Percentiles rank a stretch among this genome's conserved stretches.
Evolutionary conservation across 2,797 vertebrate genomes (phyloP).

Genomic region (Acestrorhynchus altus): DNA sequence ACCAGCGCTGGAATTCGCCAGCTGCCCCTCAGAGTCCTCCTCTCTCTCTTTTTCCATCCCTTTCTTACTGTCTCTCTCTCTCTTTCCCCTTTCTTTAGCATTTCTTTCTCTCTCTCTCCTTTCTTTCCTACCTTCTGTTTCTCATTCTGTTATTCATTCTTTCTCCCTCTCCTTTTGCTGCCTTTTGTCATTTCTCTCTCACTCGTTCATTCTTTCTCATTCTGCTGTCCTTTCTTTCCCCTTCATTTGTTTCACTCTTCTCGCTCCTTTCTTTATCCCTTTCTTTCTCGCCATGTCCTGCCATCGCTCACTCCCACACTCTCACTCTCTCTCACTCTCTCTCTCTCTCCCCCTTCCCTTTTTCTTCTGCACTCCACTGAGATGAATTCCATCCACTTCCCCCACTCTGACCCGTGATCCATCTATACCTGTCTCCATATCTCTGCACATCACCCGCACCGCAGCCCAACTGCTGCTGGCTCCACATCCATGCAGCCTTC

Average conservation of each 20-base stretch:
- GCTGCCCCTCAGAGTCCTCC: constrained; percentile 51
- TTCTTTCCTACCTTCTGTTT: background rate
- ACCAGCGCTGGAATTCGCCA: constrained; percentile 66
- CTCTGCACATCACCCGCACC: constrained; percentile 33
- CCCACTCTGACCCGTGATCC: constrained; percentile 37
- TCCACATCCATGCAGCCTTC: constrained; percentile 14
- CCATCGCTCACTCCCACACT: background rate
- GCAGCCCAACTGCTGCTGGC: constrained; percentile 25
- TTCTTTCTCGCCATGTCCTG: background rate
- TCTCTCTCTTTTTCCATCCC: constrained; percentile 26
- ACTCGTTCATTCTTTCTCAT: background rate
- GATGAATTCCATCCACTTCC: constrained; percentile 45
- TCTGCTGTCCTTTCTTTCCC: background rate
- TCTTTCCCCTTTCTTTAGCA: background rate
- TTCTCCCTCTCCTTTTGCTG: background rate
- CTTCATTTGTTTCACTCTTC: background rate
- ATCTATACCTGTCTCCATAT: constrained; percentile 51
- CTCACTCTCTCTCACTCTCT: background rate
- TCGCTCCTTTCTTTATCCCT: background rate
- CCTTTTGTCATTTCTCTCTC: background rate
- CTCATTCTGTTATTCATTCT: background rate
- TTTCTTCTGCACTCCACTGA: constrained; percentile 17
- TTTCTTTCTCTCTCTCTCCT: background rate
- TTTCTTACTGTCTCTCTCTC: constrained; percentile 7
- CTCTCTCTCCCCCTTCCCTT: background rate